phyloP scores from a whole-genome alignment of 1,140 invertebrate genomes.

The Phocides pigmalion region DNA sequence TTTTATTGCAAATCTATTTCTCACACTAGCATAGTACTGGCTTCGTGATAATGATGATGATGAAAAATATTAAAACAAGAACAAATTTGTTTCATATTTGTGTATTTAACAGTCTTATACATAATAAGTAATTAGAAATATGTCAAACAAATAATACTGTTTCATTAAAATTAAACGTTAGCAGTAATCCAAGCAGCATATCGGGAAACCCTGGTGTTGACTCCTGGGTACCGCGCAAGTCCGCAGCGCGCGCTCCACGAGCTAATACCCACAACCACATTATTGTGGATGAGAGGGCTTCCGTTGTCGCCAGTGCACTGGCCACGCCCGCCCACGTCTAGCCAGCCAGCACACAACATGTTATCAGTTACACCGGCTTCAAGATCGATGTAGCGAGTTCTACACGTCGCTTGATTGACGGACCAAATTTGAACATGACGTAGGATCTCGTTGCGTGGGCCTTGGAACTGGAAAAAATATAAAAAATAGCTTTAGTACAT shows the following conservation, averaged over 20 bases:
- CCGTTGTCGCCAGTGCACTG: slow-evolving; percentile 84
- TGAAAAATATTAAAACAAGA: no score
- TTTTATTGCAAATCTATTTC: no score
- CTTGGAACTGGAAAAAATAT: slow-evolving; percentile 48
- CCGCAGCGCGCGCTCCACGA: slow-evolving; percentile 85
- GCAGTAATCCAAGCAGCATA: slow-evolving; percentile 58
- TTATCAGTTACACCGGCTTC: slow-evolving; percentile 48
- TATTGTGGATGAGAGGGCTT: slow-evolving; percentile 85
- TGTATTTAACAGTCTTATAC: no score
- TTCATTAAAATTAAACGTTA: slow-evolving; percentile 44
- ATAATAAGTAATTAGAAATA: no score
- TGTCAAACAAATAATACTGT: slow-evolving; percentile 21
- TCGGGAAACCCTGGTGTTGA: slow-evolving; percentile 80
- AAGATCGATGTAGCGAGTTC: slow-evolving; percentile 39
- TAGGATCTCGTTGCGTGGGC: slow-evolving; percentile 51
- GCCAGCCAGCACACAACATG: slow-evolving; percentile 64
- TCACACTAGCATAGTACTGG: no score
- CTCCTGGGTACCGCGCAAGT: slow-evolving; percentile 73
- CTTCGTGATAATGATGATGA: no score
- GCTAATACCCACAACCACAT: slow-evolving; percentile 83
- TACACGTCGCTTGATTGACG: slow-evolving; percentile 53
- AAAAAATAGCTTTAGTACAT: no score
- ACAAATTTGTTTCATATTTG: no score
- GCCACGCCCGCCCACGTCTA: slow-evolving; percentile 57
- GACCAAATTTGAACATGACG: slow-evolving; percentile 58